phyloP scores from a whole-genome alignment of 92 coral and sea anemone genomes.

The Epizoanthus stellaris region DNA sequence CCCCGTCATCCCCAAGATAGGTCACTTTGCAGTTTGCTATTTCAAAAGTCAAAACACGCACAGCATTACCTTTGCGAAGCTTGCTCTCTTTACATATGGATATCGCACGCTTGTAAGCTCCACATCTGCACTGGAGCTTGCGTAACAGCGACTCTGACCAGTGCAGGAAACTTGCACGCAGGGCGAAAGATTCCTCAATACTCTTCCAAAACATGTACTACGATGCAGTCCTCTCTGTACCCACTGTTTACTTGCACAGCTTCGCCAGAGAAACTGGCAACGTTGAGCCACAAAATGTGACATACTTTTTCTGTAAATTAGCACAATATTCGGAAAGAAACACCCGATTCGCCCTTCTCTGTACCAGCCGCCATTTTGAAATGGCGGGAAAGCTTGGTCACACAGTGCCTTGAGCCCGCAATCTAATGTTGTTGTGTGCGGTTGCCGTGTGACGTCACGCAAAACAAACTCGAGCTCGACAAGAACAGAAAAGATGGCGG shows the following conservation, averaged over 20 bases:
- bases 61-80: constrained; percentile 62
- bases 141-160: not conserved
- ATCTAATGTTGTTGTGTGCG: constrained; percentile 4
- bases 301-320: not conserved
- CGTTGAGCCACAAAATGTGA: constrained; percentile 1
- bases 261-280: constrained; percentile 4
- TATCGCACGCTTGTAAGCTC: constrained; percentile 84
- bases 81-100: constrained; percentile 78
- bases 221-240: no score
- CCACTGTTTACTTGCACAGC: not conserved
- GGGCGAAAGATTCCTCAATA: not conserved
- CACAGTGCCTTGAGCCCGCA: constrained; percentile 74
- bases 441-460: constrained; percentile 94
- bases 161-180: not conserved
- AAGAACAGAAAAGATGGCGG: constrained; percentile 22
- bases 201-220: not conserved
- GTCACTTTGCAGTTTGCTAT: no score
- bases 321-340: not conserved
- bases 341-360: no score
- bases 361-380: not conserved
- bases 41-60: not conserved
- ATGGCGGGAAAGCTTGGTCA: no score
- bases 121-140: constrained; percentile 46
- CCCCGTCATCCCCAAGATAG: no score
- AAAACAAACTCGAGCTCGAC: constrained; percentile 57